Evolutionary conservation across 1,140 invertebrate genomes (phyloP), one percentile per base, ranked within the genome.

Genomic region (Bombus sylvicola): DNA sequence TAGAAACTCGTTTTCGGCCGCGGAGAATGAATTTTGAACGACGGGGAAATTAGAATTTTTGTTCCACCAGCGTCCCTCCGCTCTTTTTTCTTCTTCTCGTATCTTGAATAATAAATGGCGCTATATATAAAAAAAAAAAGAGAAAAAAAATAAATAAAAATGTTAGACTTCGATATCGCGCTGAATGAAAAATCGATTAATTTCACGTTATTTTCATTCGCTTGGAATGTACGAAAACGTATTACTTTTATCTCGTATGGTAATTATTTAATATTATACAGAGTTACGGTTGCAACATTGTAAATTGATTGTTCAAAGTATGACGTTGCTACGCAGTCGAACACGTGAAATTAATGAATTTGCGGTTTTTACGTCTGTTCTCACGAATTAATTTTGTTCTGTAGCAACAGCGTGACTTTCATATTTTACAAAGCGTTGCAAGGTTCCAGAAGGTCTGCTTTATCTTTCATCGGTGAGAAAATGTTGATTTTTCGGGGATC

Each of bases 1-100:
- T 79, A 41, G 66, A 62, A 79, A 77, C 83, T 72, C 22, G 83
- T 84, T 79, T 84, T 79, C 47, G 75, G 43, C 43, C 75, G 31
- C 39, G 28, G 31, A 9, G 62, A 41, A 57, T 53, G 62, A 68
- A 79, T 72, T 57, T 25, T 31, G 31, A 72, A 59, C 68, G 37
- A 39, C 15, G 43, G 12, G 34, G 66, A 59, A 59, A 41, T 72
- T 72, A 59, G 53, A 81, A 72, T 72, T 72, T 72, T 37, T 41
- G 47, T 12, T 37, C 31, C 12, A 12, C 18, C 47, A 2, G 47
- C 47, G 47, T 53, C 47, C 3, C 18, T 25, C 22, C 4, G 0
- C 31, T 34, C 68, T 3, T 34, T 3, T 8, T 22, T 68, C 31
- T 68, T 15, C 8, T 9, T 34, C 31, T 9, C 22, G 31, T 53